Evolutionary conservation across 1,140 invertebrate species (phyloP).

Genomic region (Oryctes rhinoceros): DNA sequence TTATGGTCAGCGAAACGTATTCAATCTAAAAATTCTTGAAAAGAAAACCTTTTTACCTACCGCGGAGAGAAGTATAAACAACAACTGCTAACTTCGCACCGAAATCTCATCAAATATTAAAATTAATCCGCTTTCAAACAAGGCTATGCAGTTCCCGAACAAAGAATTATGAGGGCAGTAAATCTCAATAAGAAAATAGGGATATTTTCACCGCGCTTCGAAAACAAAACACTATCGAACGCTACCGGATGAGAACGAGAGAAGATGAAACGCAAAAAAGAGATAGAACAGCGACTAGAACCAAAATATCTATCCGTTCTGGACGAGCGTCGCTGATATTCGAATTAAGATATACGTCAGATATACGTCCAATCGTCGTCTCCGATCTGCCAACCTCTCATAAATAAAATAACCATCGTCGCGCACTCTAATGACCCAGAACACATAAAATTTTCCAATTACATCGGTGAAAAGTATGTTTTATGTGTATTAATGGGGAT

Average conservation of each 20-base stretch:
- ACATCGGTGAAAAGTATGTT: slow-evolving; percentile 9
- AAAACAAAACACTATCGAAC: background rate
- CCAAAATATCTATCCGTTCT: background rate
- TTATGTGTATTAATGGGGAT: slow-evolving; percentile 22
- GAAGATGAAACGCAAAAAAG: background rate
- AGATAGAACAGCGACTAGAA: background rate
- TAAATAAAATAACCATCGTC: slow-evolving; percentile 22
- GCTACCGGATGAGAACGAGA: background rate
- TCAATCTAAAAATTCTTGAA: too few relatives aligned
- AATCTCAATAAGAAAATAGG: slow-evolving; percentile 2
- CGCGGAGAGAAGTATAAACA: too few relatives aligned
- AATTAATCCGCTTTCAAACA: background rate
- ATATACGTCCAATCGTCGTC: background rate
- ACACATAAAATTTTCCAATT: slow-evolving; percentile 19
- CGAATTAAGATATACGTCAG: slow-evolving; percentile 6
- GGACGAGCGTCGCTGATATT: background rate
- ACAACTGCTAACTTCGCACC: background rate
- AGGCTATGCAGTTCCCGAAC: background rate
- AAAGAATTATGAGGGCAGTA: slow-evolving; percentile 3
- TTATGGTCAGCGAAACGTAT: too few relatives aligned
- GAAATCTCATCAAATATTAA: background rate
- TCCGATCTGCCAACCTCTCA: background rate
- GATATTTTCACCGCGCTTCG: background rate
- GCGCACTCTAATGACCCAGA: background rate
- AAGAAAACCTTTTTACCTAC: too few relatives aligned